Base-by-base conservation (phyloP, 2,888 invertebrate species). In the Epinotia brunnichana region DNA sequence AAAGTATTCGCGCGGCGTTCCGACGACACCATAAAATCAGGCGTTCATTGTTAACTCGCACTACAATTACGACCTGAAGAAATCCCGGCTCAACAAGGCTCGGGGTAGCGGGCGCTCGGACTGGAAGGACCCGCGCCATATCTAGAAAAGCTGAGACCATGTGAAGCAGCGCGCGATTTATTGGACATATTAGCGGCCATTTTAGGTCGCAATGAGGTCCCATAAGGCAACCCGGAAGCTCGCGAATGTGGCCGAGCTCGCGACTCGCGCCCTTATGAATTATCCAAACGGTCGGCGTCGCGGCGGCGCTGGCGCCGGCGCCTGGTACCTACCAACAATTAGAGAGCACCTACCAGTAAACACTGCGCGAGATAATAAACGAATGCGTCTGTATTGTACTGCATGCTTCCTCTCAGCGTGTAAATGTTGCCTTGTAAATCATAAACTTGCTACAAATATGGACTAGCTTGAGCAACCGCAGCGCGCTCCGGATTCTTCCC, bases 221-320 rank as follows among this genome's bases (percentile, higher is more conserved):
- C 77, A 81, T 82, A 85, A 81, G 83, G 86, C 59, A 77, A 82
- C 83, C 85, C 87, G 89, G 90, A 90, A 90, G 85, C 82, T 71
- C 79, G 81, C 77, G 79, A 77, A 79, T 74, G 77, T 70, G 69
- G 21, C n/a, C 69, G 66, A 24, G 71, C 67, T 48, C 67, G 70
- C 82, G 81, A 82, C 85, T 79, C 79, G 83, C 81, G 85, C 84
- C 85, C 87, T 90, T 87, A 92, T 92, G 92, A 92, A 92, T 92
- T 90, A 92, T 87, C 90, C 91, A 92, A 90, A 85, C 81, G 85
- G 56, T 41, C 77, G 77, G 85, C 90, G 90, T 83, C 90, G 79
- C 77, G 66, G 76, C 80, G 85, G 87, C 88, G 90, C 84, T 84
- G 77, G 85, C 87, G 87, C 86, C 53, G 44, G 57, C 29, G 59